Conservation (phyloP, 2,797 vertebrate species). For the Rhynchonycteris naso region DNA sequence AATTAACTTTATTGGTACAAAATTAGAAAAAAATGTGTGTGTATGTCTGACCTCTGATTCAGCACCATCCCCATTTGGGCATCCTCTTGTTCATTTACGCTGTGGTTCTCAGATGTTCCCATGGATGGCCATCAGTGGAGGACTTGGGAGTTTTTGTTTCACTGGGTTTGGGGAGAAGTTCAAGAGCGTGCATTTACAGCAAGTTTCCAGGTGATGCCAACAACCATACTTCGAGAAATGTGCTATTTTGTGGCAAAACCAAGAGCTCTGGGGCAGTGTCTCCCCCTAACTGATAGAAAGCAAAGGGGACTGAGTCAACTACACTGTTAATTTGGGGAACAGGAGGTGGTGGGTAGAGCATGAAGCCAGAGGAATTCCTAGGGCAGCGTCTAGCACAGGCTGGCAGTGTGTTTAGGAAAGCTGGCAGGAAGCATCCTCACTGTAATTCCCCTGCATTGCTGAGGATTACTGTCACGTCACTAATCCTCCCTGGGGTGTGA, state of each 20-base stretch:
- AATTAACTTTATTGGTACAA: constrained; percentile 13
- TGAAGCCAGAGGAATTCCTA: background rate
- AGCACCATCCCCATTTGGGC: background rate
- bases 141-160: background rate
- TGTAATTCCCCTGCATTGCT: constrained; percentile 2
- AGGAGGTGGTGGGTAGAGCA: background rate
- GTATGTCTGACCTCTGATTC: background rate
- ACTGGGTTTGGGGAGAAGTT: background rate
- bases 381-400: background rate
- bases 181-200: background rate
- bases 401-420: background rate
- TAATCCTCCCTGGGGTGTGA: background rate
- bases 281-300: background rate
- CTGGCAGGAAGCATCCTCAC: background rate
- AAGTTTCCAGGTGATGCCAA: background rate
- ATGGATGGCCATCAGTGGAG: background rate
- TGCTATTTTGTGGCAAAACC: background rate
- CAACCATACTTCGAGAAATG: background rate
- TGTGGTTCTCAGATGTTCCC: background rate
- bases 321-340: background rate
- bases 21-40: background rate
- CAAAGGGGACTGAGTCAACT: background rate
- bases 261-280: background rate
- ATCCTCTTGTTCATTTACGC: background rate
- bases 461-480: constrained; percentile 58